These are phyloP conservation scores for Phoxinus phoxinus DNA, from an alignment of 2,113 vertebrate species.

Conservation along the genomic window DNA sequence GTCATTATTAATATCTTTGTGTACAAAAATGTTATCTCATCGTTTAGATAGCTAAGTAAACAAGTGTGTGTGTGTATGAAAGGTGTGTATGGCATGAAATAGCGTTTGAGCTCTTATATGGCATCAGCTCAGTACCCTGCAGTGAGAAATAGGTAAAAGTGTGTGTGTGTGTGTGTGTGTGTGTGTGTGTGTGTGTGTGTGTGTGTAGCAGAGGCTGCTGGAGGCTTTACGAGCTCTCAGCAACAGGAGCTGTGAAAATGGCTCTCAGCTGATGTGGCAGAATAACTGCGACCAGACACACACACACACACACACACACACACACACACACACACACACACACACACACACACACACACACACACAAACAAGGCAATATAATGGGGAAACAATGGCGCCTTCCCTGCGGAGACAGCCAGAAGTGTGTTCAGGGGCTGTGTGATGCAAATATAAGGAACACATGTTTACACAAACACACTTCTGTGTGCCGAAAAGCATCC, in stretches of 20 bases:
- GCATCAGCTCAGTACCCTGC: slow-evolving; percentile 17
- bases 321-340: too few relatives aligned
- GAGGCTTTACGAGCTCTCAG: slow-evolving; percentile 69
- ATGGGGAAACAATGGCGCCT: slow-evolving; percentile 17
- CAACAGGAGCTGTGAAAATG: slow-evolving; percentile 74
- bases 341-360: slow-evolving; percentile 38
- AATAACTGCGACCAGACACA: slow-evolving; percentile 35
- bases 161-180: too few relatives aligned
- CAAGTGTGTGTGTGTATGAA: slow-evolving; percentile 33
- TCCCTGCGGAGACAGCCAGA: slow-evolving; percentile 29
- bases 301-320: too few relatives aligned
- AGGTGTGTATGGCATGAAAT: slow-evolving; percentile 36
- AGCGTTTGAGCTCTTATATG: slow-evolving; percentile 52
- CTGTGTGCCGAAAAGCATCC: slow-evolving; percentile 1
- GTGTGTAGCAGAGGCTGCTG: slow-evolving; percentile 38
- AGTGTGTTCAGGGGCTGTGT: slow-evolving; percentile 39
- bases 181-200: slow-evolving; percentile 25
- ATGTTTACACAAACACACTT: slow-evolving; percentile 34
- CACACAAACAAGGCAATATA: slow-evolving; percentile 29
- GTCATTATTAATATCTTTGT: not conserved
- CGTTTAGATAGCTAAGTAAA: not conserved
- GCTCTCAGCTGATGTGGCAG: slow-evolving; percentile 64
- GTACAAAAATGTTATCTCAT: not conserved
- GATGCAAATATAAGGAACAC: slow-evolving; percentile 43
- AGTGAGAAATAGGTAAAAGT: slow-evolving; percentile 17